Percentiles rank a stretch among this genome's conserved stretches.
phyloP scores from a whole-genome alignment of 2,797 vertebrate species.

The Phaenicophaeus curvirostris region DNA sequence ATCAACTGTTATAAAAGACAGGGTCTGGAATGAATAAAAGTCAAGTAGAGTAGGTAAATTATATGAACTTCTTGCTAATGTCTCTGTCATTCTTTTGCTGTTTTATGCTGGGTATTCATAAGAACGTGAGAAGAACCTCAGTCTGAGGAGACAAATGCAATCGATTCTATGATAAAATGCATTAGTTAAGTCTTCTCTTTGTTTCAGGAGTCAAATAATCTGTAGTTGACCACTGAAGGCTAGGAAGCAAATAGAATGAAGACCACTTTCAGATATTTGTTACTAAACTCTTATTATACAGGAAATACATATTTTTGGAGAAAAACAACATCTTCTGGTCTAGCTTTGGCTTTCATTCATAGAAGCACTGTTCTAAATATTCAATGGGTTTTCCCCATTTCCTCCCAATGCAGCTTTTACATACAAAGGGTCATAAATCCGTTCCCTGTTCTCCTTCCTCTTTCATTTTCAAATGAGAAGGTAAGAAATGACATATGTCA shows the following conservation, averaged over 20 bases:
- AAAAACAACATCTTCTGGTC: neutral
- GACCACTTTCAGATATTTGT: neutral
- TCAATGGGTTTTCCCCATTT: neutral
- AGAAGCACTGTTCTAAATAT: neutral
- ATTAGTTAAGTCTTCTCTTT: neutral
- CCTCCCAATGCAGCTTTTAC: neutral
- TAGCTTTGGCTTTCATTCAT: neutral
- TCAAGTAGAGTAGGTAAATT: neutral
- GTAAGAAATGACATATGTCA: neutral
- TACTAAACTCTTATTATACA: neutral
- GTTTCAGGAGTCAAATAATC: neutral
- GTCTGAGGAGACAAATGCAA: neutral
- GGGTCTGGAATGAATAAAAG: neutral
- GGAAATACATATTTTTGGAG: neutral
- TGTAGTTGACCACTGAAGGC: neutral
- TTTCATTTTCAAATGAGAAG: neutral
- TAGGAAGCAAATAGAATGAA: neutral
- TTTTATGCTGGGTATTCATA: neutral
- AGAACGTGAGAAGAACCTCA: neutral
- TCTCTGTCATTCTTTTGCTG: neutral
- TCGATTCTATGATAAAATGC: neutral
- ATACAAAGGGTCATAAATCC: neutral
- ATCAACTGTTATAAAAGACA: neutral
- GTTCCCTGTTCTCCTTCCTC: neutral
- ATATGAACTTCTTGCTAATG: neutral